Percentiles rank a stretch among this genome's conserved stretches.
These are phyloP conservation scores for Onthophagus sagittarius DNA, from an alignment of 2,888 invertebrate genomes.

Conservation along the genomic window DNA sequence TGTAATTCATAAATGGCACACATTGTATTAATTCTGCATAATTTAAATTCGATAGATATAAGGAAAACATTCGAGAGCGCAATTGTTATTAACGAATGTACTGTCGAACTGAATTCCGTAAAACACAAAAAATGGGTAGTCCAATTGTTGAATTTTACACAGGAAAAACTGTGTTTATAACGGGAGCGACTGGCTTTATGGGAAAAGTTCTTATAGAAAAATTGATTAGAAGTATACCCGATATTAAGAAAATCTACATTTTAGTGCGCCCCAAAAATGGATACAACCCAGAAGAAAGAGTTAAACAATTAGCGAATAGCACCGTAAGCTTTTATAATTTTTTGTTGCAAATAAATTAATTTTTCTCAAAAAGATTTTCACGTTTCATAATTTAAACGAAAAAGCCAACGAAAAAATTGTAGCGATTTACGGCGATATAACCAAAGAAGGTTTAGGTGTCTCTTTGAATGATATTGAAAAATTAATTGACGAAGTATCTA, in stretches of 20 bases:
- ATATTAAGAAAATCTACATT: slow-evolving; percentile 59
- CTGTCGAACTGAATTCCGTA: too few species aligned
- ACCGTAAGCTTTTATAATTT: slow-evolving; percentile 38
- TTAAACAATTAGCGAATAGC: slow-evolving; percentile 52
- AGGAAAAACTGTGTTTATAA: slow-evolving; percentile 61
- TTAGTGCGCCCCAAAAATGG: slow-evolving; percentile 68
- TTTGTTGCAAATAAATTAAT: neutral
- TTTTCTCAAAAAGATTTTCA: neutral
- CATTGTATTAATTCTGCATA: too few species aligned
- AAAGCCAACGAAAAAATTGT: slow-evolving; percentile 47
- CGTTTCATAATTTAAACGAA: neutral
- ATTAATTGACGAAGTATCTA: slow-evolving; percentile 50
- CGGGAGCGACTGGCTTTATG: slow-evolving; percentile 75
- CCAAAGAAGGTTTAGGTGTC: slow-evolving; percentile 43
- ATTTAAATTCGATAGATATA: too few species aligned
- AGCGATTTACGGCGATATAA: slow-evolving; percentile 50
- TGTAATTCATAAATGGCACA: too few species aligned
- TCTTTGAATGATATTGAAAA: slow-evolving; percentile 43
- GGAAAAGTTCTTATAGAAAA: slow-evolving; percentile 76
- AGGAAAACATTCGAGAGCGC: too few species aligned
- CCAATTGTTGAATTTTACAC: slow-evolving; percentile 48
- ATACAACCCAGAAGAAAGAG: slow-evolving; percentile 55
- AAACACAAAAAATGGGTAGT: neutral
- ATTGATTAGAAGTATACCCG: slow-evolving; percentile 62
- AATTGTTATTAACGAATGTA: too few species aligned